Conservation (phyloP, 2,888 invertebrate species). For the Erebia aethiops region DNA sequence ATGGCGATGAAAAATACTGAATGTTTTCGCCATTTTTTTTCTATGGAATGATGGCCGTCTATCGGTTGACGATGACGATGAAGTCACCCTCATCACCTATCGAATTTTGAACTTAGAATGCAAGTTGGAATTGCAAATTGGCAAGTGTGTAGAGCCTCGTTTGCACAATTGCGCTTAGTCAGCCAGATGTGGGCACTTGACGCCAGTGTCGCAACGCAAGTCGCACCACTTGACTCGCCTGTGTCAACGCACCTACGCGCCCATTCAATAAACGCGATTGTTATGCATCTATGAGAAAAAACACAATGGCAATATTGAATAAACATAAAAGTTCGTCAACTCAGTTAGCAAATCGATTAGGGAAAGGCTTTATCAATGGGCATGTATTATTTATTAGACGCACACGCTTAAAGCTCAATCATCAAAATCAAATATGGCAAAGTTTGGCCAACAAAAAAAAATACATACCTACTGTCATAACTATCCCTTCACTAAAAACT, state of each 20-base stretch:
- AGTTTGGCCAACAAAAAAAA: background rate
- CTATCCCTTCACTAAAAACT: too few species aligned
- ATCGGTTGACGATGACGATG: too few species aligned
- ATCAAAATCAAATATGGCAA: background rate
- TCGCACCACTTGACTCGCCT: slow-evolving; percentile 65
- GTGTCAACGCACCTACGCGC: slow-evolving; percentile 63
- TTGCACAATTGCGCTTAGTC: slow-evolving; percentile 49
- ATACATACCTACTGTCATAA: too few species aligned
- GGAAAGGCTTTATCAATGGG: slow-evolving; percentile 14
- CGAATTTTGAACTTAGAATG: background rate
- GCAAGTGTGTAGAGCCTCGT: slow-evolving; percentile 29
- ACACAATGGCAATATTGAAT: slow-evolving; percentile 20
- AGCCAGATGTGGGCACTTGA: slow-evolving; percentile 46
- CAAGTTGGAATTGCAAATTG: background rate
- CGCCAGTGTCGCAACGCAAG: slow-evolving; percentile 42
- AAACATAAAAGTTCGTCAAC: slow-evolving; percentile 19
- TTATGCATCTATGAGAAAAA: slow-evolving; percentile 26
- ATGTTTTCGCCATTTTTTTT: too few species aligned
- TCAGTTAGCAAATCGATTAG: slow-evolving; percentile 16
- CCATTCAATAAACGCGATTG: slow-evolving; percentile 27
- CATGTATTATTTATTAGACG: slow-evolving; percentile 16
- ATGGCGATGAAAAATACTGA: too few species aligned
- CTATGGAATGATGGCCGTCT: too few species aligned
- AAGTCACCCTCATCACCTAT: too few species aligned
- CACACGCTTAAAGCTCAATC: slow-evolving; percentile 41